Percentiles rank a stretch among this genome's conserved stretches.
Evolutionary conservation across 2,888 invertebrate genomes (phyloP).

Genomic region (Tiphia femorata): DNA sequence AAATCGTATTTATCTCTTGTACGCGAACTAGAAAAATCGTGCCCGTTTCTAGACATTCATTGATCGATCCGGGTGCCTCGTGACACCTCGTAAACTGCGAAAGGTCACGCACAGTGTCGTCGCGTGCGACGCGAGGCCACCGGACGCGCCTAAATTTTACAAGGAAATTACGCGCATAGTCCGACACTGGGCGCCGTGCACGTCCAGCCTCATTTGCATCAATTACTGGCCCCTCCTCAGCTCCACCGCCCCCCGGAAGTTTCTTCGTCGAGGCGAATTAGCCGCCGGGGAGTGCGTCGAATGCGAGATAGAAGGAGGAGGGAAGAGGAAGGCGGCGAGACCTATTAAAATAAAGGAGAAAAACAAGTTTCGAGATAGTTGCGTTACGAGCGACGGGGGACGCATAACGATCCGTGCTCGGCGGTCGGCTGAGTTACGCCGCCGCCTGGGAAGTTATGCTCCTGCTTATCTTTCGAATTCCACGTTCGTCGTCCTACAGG

Average conservation of each 20-base stretch:
- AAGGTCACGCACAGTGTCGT: background rate
- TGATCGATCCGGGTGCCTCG: no score
- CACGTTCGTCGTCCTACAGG: conserved; percentile 48
- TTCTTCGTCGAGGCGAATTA: conserved; percentile 61
- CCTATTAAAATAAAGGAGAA: conserved; percentile 64
- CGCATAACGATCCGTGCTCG: conserved; percentile 60
- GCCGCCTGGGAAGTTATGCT: conserved; percentile 58
- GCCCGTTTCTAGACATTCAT: no score
- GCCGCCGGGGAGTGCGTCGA: conserved; percentile 59
- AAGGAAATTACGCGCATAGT: conserved; percentile 50
- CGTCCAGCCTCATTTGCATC: conserved; percentile 60
- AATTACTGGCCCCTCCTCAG: conserved; percentile 59
- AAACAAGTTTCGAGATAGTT: conserved; percentile 66
- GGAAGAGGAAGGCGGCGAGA: conserved; percentile 42
- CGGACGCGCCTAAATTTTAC: conserved; percentile 38
- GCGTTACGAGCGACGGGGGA: conserved; percentile 66
- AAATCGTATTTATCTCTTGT: no score
- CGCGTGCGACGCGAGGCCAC: background rate
- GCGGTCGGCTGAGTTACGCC: conserved; percentile 56
- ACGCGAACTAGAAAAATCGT: no score
- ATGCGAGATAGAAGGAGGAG: conserved; percentile 54
- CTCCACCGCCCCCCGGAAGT: no score
- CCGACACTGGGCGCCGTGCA: conserved; percentile 25
- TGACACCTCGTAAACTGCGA: no score
- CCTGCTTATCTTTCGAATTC: conserved; percentile 63